A percentile compares a stretch with the other conserved stretches of the same genome.
phyloP scores from a whole-genome alignment of 2,797 vertebrate species.

The Pterois miles region DNA sequence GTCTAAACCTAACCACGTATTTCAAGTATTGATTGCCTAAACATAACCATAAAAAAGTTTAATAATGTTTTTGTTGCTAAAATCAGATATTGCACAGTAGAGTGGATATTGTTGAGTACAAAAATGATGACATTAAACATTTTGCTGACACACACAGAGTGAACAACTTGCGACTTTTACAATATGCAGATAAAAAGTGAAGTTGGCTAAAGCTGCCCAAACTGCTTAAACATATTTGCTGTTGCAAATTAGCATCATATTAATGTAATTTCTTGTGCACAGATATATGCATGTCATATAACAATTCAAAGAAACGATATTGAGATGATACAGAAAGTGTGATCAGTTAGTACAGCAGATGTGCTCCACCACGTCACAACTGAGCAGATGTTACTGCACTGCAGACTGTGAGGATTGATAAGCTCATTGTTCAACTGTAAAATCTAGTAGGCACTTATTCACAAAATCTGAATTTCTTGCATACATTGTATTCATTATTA shows the following conservation, averaged over 20 bases:
- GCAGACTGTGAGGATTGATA: constrained; percentile 4
- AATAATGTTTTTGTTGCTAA: neutral
- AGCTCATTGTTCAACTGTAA: neutral
- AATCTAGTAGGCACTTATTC: constrained; percentile 8
- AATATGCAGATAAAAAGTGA: neutral
- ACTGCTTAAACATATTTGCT: neutral
- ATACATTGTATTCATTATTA: neutral
- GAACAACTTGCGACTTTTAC: neutral
- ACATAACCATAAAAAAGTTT: no score
- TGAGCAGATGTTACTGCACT: constrained; percentile 28
- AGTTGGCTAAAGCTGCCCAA: neutral
- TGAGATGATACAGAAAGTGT: neutral
- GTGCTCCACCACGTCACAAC: neutral
- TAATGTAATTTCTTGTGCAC: neutral
- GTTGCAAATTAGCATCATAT: neutral
- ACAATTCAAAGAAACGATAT: neutral
- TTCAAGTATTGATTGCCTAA: no score
- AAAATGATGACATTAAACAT: neutral
- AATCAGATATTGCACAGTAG: no score
- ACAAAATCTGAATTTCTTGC: neutral
- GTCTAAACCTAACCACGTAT: no score
- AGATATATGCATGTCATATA: neutral
- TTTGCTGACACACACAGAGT: neutral
- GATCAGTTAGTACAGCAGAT: constrained; percentile 15
- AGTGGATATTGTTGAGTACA: no score